These are phyloP conservation scores for Limnephilus lunatus DNA, from an alignment of 2,888 invertebrate genomes.

Conservation along the genomic window DNA sequence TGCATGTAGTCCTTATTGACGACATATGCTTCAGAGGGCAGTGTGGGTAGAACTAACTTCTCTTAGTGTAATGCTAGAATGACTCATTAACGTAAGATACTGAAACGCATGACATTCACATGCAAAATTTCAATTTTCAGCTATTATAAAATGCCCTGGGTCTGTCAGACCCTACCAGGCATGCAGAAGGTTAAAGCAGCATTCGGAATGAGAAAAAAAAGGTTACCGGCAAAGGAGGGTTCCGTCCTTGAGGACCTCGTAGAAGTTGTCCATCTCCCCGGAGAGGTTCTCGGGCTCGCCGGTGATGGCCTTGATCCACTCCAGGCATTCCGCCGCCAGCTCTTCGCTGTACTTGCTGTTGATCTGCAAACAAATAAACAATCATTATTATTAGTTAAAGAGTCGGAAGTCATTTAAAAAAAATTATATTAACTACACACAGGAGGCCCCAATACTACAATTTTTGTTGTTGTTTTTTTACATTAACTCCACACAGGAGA, in stretches of 20 bases:
- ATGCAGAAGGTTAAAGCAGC: not conserved
- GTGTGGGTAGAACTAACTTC: too few relatives aligned
- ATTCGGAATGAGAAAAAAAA: conserved; percentile 55
- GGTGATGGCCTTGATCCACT: conserved; percentile 93
- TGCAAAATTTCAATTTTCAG: too few relatives aligned
- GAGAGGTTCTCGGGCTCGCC: conserved; percentile 90
- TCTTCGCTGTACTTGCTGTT: conserved; percentile 98
- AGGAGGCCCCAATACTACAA: too few relatives aligned
- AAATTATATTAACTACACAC: too few relatives aligned
- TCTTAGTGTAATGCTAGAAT: too few relatives aligned
- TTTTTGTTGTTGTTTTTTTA: too few relatives aligned
- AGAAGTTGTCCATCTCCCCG: conserved; percentile 96
- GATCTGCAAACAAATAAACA: conserved; percentile 82
- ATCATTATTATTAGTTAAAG: not conserved
- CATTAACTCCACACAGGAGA: too few relatives aligned
- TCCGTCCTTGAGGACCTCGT: conserved; percentile 93
- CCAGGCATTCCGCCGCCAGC: conserved; percentile 92
- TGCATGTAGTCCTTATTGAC: too few relatives aligned
- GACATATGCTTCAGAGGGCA: too few relatives aligned
- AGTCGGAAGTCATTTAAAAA: not conserved
- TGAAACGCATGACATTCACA: too few relatives aligned
- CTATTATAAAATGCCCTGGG: not conserved
- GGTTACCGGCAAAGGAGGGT: conserved; percentile 92
- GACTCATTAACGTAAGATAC: too few relatives aligned
- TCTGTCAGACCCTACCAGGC: not conserved